Evolutionary conservation across 64 coral and sea anemone species (phyloP).

Genomic region (Pocillopora damicornis): DNA sequence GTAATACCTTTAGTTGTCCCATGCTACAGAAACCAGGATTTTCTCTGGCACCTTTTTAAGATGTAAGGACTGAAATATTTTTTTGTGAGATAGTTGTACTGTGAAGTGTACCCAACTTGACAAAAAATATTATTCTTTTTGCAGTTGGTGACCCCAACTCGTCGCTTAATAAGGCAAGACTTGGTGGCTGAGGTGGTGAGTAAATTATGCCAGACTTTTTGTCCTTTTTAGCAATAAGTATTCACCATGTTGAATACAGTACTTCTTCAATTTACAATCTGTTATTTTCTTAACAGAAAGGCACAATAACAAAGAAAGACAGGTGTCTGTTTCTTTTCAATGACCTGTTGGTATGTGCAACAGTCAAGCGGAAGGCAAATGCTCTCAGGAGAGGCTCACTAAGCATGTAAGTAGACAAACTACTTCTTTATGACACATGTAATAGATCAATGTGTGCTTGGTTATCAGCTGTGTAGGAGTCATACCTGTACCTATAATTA

Average conservation of each 20-base stretch:
- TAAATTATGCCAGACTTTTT: not conserved
- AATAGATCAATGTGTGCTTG: no score
- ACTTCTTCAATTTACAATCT: no score
- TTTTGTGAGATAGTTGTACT: no score
- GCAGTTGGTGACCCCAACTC: constrained; percentile 77
- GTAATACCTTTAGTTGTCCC: no score
- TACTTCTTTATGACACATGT: not conserved
- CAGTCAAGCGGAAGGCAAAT: constrained; percentile 83
- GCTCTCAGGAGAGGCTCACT: constrained; percentile 79
- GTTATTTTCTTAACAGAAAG: constrained; percentile 51
- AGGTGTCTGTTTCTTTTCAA: constrained; percentile 89
- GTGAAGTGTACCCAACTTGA: no score
- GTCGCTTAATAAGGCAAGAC: constrained; percentile 82
- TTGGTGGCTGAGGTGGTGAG: constrained; percentile 96
- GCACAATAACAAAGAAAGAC: constrained; percentile 94
- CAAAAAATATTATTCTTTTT: constrained; percentile 1
- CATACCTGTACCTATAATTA: no score
- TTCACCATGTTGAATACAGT: no score
- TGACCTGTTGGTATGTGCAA: constrained; percentile 82
- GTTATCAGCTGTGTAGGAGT: no score
- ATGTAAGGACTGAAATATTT: no score
- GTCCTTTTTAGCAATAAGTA: no score
- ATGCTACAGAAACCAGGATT: no score
- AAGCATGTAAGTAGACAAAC: constrained; percentile 68
- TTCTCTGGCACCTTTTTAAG: no score